These are phyloP conservation scores for Chesias legatella DNA, from an alignment of 2,888 invertebrate species.

Conservation along the genomic window DNA sequence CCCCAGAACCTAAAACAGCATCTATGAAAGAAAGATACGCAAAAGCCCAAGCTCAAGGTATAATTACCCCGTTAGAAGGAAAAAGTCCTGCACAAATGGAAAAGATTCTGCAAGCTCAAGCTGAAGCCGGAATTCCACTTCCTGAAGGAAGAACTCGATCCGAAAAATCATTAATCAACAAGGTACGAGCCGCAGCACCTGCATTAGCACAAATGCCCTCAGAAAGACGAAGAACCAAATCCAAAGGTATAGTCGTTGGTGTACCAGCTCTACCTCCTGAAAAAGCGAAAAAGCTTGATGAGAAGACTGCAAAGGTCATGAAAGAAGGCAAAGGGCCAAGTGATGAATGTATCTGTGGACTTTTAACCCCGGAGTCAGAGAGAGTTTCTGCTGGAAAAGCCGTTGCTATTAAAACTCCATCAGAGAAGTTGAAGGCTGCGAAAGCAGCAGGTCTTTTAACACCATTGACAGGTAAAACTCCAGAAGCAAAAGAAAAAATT, in stretches of 20 bases:
- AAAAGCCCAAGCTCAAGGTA: constrained; percentile 29
- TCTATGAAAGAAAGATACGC: constrained; percentile 35
- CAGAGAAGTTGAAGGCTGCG: constrained; percentile 27
- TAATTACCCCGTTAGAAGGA: constrained; percentile 39
- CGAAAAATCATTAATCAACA: constrained; percentile 32
- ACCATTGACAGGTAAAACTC: constrained; percentile 30
- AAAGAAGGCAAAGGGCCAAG: constrained; percentile 41
- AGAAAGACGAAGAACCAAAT: constrained; percentile 21
- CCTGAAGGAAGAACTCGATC: constrained; percentile 21
- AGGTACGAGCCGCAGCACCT: constrained; percentile 24
- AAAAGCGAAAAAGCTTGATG: constrained; percentile 18
- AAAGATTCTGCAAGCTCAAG: constrained; percentile 30
- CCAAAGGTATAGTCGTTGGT: constrained; percentile 12
- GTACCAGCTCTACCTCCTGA: constrained; percentile 26
- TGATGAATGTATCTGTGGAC: constrained; percentile 41
- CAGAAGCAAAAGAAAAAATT: constrained; percentile 33
- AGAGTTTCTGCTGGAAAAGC: constrained; percentile 27
- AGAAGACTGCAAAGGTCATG: constrained; percentile 34
- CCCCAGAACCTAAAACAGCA: constrained; percentile 32
- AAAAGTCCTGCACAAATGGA: constrained; percentile 34
- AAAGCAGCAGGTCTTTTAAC: constrained; percentile 33
- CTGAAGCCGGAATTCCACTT: constrained; percentile 32
- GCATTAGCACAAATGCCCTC: constrained; percentile 26
- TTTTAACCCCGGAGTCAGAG: constrained; percentile 34
- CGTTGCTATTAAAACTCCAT: constrained; percentile 27